Evolutionary conservation across 2,888 invertebrate species (phyloP), one percentile per base, ranked within the genome.

Genomic region (Phortica okadai): DNA sequence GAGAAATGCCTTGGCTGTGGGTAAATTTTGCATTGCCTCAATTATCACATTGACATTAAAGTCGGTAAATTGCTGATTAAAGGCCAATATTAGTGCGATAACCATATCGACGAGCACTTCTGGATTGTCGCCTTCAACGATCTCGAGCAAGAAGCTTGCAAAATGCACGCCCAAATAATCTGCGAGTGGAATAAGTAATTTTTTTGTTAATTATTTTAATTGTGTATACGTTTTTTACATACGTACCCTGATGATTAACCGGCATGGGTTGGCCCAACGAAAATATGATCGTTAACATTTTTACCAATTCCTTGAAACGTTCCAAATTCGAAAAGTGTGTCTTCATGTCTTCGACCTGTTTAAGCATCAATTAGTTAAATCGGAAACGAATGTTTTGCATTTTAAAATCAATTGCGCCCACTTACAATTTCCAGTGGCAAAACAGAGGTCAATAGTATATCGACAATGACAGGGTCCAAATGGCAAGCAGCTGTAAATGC

Each of bases 181-280:
- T 97, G 92, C 74, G 93, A 93, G 72, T 66, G 45, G 58, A 75
- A 73, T 74, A 66, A 33, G 66, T 11, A 45, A 8, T 67, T 8
- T 67, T 8, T 21, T 67, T 16, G 10, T 14, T 41, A 45, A 14
- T 75, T 7, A 62, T 11, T 21, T 62, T 62, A 2, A 45, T 16
- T 56, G 74, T 69, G 42, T 41, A 45, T 56, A 41, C 2, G 11
- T 41, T 67, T 62, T 14, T 42, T 44, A 64, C 8, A 44, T 64
- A 79, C 90, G 92, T 92, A 97, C 97, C 97, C 90, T 96, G 95
- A 92, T 98, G 96, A 73, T 96, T 96, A 74, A 97, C 93, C 2
- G 98, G 98, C 93, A 98, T 94, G 69, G 94, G 94, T 90, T 98
- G 97, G 0, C 96, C 98, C 93, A 97, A 96, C 74, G 97, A 97